Conservation (phyloP, 2,113 vertebrate species). For the Patagioenas fasciata region DNA sequence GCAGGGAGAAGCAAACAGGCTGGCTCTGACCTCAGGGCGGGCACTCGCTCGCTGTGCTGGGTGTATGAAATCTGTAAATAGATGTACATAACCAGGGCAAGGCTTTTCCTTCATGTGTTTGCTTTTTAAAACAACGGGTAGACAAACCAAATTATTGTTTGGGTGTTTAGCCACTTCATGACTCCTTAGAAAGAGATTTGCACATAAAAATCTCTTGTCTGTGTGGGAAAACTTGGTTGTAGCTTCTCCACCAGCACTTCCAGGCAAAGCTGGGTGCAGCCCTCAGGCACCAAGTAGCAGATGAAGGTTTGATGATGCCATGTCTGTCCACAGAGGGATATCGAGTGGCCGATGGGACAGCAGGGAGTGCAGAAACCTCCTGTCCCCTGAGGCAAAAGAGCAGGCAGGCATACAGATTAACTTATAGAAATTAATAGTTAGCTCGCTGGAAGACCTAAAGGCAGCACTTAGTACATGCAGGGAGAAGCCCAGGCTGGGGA, state of each 20-base stretch:
- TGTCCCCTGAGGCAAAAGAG: background rate
- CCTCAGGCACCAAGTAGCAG: background rate
- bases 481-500: background rate
- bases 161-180: background rate
- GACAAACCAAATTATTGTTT: background rate
- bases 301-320: background rate
- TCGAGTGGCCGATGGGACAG: background rate
- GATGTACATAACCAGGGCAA: background rate
- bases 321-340: background rate
- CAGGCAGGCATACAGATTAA: background rate
- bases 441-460: background rate
- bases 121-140: background rate
- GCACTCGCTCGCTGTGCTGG: background rate
- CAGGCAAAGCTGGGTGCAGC: background rate
- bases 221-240: background rate
- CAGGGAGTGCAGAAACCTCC: background rate
- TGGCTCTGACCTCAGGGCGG: background rate
- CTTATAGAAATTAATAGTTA: background rate
- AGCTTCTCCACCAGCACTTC: background rate
- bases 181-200: background rate
- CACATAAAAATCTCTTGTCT: background rate
- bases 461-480: background rate
- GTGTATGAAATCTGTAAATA: background rate
- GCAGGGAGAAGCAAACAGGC: accelerated
- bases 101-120: background rate